A percentile compares a stretch with the other conserved stretches of the same genome.
Conservation (phyloP, 2,113 vertebrate species). For the Lanius collurio region DNA sequence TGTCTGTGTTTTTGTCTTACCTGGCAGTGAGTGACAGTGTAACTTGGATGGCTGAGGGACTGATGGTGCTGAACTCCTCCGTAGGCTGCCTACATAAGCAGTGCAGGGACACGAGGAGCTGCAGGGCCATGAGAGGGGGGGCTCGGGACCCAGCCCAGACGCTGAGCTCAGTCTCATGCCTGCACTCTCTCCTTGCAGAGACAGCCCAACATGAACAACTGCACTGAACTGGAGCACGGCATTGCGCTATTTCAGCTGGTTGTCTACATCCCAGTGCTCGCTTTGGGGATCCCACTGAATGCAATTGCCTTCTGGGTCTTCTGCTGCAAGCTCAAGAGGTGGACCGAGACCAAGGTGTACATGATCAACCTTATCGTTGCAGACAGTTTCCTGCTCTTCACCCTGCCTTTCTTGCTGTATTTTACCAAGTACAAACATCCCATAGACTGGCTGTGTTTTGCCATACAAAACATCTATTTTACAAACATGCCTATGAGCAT, state of each 20-base stretch:
- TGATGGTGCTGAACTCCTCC: no score
- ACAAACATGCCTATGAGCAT: constrained; percentile 79
- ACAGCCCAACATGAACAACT: neutral
- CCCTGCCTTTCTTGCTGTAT: constrained; percentile 66
- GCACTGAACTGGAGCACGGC: accelerated
- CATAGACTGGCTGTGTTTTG: neutral
- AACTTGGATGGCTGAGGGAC: neutral
- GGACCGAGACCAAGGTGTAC: constrained; percentile 77
- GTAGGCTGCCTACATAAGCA: neutral
- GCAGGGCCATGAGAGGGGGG: neutral
- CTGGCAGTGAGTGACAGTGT: neutral
- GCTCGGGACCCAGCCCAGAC: neutral
- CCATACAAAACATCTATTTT: constrained; percentile 53
- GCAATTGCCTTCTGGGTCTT: constrained; percentile 70
- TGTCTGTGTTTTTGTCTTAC: neutral
- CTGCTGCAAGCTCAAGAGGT: constrained; percentile 62
- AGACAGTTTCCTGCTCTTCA: constrained; percentile 70
- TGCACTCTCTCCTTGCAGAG: neutral
- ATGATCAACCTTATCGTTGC: constrained; percentile 73
- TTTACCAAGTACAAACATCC: accelerated
- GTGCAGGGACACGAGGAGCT: accelerated
- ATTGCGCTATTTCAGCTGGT: neutral
- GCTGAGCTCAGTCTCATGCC: accelerated
- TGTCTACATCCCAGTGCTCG: neutral
- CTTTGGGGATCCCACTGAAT: constrained; percentile 71